Conservation (phyloP, 2,888 invertebrate species). For the Sylvicola fuscatus region DNA sequence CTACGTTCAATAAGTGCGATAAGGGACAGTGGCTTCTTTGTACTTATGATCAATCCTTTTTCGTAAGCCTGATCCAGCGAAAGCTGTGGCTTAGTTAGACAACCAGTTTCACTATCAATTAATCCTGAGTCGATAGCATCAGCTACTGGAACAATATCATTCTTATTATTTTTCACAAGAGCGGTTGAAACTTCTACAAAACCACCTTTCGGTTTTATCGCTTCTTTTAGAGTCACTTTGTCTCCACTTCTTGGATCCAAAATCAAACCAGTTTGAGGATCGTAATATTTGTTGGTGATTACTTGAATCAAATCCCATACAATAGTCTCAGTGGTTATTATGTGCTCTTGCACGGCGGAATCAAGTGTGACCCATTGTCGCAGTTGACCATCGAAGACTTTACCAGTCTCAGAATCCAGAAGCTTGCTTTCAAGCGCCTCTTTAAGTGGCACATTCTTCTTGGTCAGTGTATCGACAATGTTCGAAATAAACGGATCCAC, state of each 20-base stretch:
- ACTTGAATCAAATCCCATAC: constrained; percentile 52
- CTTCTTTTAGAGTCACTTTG: constrained; percentile 51
- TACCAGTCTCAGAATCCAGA: constrained; percentile 46
- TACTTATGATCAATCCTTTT: constrained; percentile 61
- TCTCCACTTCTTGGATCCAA: constrained; percentile 58
- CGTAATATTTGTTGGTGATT: constrained; percentile 57
- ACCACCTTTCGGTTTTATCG: constrained; percentile 44
- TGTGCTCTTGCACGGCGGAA: constrained; percentile 43
- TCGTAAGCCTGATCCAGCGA: constrained; percentile 60
- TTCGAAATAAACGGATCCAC: constrained; percentile 64
- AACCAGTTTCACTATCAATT: constrained; percentile 46
- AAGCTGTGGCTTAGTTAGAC: constrained; percentile 45
- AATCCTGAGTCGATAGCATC: constrained; percentile 49
- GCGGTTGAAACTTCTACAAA: constrained; percentile 51
- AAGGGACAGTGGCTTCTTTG: constrained; percentile 58
- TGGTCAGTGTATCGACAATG: constrained; percentile 54
- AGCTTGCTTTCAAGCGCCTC: constrained; percentile 52
- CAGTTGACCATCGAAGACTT: constrained; percentile 48
- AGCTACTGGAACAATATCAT: constrained; percentile 41
- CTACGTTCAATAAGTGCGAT: constrained; percentile 68
- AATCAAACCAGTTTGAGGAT: constrained; percentile 48
- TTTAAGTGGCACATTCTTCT: constrained; percentile 48
- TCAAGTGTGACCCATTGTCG: constrained; percentile 47
- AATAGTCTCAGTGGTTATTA: constrained; percentile 49
- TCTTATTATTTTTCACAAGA: constrained; percentile 50